Evolutionary conservation across 2,113 vertebrate genomes (phyloP).

Genomic region (Coryphaenoides rupestris): DNA sequence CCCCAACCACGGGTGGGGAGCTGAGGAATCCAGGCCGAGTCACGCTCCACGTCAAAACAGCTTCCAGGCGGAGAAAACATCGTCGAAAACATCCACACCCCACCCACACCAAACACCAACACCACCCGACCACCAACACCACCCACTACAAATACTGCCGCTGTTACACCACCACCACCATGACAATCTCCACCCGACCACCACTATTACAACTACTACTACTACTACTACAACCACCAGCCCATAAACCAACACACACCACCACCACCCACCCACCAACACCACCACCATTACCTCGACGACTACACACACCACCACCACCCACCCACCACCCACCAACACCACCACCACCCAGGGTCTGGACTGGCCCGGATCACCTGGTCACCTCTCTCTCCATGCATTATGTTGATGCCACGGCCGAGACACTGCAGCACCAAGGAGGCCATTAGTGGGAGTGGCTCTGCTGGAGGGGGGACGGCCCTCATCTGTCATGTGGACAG

Average conservation of each 20-base stretch:
- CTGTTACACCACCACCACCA: not conserved
- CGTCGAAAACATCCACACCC: conserved; percentile 2
- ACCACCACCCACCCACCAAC: too few relatives aligned
- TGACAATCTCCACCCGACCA: not conserved
- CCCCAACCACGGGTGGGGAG: conserved; percentile 6
- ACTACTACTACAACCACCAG: too few relatives aligned
- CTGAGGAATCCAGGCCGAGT: conserved; percentile 47
- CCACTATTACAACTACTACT: too few relatives aligned
- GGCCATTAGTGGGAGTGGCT: not conserved
- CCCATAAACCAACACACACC: too few relatives aligned
- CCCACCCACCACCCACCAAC: too few relatives aligned
- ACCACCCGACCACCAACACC: not conserved
- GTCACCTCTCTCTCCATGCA: too few relatives aligned
- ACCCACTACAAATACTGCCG: conserved; percentile 27
- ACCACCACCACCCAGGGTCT: too few relatives aligned
- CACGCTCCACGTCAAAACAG: conserved; percentile 45
- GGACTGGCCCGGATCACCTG: too few relatives aligned
- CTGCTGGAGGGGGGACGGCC: not conserved
- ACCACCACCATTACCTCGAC: too few relatives aligned
- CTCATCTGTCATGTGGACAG: conserved; percentile 10
- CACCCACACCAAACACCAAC: not conserved
- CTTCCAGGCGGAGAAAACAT: conserved; percentile 41
- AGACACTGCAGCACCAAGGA: too few relatives aligned
- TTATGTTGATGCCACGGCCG: too few relatives aligned
- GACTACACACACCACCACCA: too few relatives aligned